Percentiles rank a stretch among this genome's conserved stretches.
These are phyloP conservation scores for Orthonyx spaldingii DNA, from an alignment of 2,113 vertebrate species.

Conservation along the genomic window DNA sequence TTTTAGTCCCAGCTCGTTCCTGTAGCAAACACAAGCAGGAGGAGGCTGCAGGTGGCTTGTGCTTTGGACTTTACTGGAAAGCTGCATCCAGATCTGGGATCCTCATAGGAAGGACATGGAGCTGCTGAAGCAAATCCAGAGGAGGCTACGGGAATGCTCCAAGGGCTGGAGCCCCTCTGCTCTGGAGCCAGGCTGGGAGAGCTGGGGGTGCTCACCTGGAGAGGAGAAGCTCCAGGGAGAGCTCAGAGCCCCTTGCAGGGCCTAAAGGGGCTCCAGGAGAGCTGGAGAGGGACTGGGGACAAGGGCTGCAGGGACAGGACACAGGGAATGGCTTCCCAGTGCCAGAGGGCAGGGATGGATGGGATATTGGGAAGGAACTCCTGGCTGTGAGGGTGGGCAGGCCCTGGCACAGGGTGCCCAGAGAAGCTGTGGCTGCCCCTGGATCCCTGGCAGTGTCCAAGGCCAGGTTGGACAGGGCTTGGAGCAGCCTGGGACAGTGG, in stretches of 20 bases:
- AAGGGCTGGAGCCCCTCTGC: not conserved
- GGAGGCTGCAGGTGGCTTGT: not conserved
- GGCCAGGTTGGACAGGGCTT: accelerated
- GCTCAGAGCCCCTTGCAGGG: not conserved
- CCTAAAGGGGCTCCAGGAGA: not conserved
- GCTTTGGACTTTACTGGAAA: not conserved
- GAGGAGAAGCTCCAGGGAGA: not conserved
- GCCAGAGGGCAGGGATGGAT: not conserved
- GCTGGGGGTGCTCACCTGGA: accelerated
- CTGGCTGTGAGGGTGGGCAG: accelerated
- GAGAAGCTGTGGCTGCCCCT: not conserved
- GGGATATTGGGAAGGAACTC: not conserved
- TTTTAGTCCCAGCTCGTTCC: not conserved
- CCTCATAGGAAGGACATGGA: not conserved
- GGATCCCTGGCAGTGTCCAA: not conserved
- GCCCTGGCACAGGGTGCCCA: not conserved
- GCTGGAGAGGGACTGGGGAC: not conserved
- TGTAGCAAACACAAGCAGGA: not conserved
- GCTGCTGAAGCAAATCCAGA: no score
- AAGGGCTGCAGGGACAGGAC: not conserved
- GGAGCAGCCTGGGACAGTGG: accelerated
- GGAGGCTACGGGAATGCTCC: accelerated
- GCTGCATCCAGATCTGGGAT: not conserved
- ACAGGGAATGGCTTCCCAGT: not conserved
- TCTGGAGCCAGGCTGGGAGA: not conserved